Base-by-base conservation (phyloP, 1,140 invertebrate genomes). In the Drosophila sucinea region DNA sequence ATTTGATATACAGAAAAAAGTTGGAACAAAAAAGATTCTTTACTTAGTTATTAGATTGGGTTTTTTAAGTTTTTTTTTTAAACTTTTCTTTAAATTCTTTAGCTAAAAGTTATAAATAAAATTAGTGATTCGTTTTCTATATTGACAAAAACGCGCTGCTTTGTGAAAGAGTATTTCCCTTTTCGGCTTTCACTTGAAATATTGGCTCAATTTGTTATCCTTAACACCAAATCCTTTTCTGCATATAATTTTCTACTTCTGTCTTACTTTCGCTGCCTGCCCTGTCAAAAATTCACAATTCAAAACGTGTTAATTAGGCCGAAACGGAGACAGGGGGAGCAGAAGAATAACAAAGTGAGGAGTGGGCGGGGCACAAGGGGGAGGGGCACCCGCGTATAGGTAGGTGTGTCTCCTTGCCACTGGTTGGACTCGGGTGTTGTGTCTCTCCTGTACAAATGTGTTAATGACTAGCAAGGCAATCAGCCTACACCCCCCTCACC, bases 281-380 rank as follows among this genome's bases (percentile, higher is more conserved):
- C 7, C 27, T 32, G 8, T n/a, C 61, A 83, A 87, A 87, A 87
- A 89, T 87, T 87, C 83, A 87, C 79, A 87, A 87, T 89, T 89
- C 83, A 87, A 87, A 89, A 87, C 80, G 83, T 87, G 83, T 87
- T 87, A 87, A 87, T 87, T 87, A 87, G 84, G 80, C 23, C 44
- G 23, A 27, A 51, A 51, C 8, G 44, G 17, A 47, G 44, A 25
- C 2, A 25, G 17, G 6, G 44, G 44, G 23, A 51, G 10, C 17
- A 6, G 7, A 51, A 8, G 7, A 51, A 51, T 51, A 51, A 51
- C 44, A 23, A 51, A 51, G 23, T 10, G 4, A 51, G 7, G n/a
- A 3, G 4, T 8, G 44, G 70, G 60, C 63, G 68, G 76, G 73
- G 0, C 10, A 10, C 67, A 63, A 77, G 67, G 54, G 63, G 69